Evolutionary conservation across 2,797 vertebrate species (phyloP).

Genomic region (Halcyon smyrnensis): DNA sequence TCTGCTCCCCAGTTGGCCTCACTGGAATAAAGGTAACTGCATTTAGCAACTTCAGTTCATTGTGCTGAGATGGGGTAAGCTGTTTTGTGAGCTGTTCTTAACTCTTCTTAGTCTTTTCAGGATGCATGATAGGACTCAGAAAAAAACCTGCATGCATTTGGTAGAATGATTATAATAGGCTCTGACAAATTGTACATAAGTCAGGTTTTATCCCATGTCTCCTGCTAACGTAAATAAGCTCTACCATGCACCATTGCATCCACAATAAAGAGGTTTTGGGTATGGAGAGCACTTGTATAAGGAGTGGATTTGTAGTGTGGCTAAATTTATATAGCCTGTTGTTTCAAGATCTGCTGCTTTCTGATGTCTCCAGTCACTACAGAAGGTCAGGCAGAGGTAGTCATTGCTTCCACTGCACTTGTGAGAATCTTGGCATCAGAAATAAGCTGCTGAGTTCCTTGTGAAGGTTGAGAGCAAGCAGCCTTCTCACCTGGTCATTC

Average conservation of each 20-base stretch:
- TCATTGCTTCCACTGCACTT: accelerated
- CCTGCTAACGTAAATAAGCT: background rate
- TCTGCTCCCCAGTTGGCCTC: background rate
- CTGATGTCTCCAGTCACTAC: background rate
- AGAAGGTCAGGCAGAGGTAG: background rate
- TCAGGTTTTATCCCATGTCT: background rate
- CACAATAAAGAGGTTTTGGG: background rate
- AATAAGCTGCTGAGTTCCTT: background rate
- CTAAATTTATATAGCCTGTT: accelerated
- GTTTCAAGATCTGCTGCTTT: background rate
- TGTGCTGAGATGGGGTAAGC: background rate
- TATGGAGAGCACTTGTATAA: accelerated
- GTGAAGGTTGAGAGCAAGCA: background rate
- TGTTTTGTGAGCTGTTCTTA: background rate
- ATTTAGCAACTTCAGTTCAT: background rate
- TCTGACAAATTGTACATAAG: background rate
- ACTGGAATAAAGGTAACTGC: background rate
- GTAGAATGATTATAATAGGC: background rate
- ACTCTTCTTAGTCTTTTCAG: background rate
- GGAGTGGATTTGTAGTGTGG: background rate
- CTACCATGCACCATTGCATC: accelerated
- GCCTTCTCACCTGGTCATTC: background rate
- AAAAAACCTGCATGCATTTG: accelerated
- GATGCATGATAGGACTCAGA: accelerated
- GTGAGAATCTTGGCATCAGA: background rate